Evolutionary conservation across 2,888 invertebrate species (phyloP).

Genomic region (Tetranychus piercei): DNA sequence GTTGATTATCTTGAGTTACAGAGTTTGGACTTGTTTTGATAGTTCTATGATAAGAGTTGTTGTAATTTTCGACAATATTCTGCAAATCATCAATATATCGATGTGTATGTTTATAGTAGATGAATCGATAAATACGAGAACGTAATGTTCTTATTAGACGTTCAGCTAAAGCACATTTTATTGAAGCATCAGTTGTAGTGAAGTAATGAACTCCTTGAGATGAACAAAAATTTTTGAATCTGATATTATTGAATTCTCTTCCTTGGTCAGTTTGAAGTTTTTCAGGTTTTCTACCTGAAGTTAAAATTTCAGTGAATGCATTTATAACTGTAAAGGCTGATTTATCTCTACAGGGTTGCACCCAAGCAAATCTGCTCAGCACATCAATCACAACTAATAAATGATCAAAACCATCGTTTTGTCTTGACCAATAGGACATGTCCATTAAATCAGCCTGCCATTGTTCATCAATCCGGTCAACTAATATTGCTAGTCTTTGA

Average conservation of each 20-base stretch:
- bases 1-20: not conserved
- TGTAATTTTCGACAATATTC: not conserved
- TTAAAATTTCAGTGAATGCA: not conserved
- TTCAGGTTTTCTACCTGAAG: not conserved
- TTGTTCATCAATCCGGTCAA: constrained; percentile 25
- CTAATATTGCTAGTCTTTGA: constrained; percentile 14
- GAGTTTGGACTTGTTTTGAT: not conserved
- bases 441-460: constrained; percentile 26
- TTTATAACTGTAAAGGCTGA: constrained; percentile 16
- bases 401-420: constrained; percentile 25
- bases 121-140: constrained; percentile 28
- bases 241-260: constrained; percentile 23
- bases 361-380: constrained; percentile 26
- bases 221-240: constrained; percentile 15
- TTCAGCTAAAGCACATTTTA: constrained; percentile 29
- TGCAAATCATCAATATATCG: constrained; percentile 2
- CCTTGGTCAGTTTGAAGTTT: constrained; percentile 24
- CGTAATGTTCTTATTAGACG: constrained; percentile 28
- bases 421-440: constrained; percentile 9
- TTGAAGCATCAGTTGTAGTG: constrained; percentile 26
- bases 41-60: not conserved
- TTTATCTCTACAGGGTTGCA: constrained; percentile 25
- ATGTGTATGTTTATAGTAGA: constrained; percentile 26
- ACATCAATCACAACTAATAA: constrained; percentile 26
- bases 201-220: constrained; percentile 22